These are phyloP conservation scores for Atherinomorus stipes DNA, from an alignment of 2,113 vertebrate species.

Conservation along the genomic window DNA sequence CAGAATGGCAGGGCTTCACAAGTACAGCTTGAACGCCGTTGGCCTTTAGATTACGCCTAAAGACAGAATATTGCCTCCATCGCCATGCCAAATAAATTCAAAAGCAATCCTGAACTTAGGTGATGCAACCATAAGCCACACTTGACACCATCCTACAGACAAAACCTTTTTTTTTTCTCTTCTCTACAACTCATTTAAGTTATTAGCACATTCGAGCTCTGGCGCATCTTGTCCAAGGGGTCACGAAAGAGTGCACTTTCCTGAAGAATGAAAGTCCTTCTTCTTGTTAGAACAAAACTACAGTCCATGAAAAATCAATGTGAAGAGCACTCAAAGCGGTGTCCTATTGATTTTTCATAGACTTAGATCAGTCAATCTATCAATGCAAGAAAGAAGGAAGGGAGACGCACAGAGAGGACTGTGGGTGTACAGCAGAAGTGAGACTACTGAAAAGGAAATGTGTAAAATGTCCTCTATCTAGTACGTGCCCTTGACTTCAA, in stretches of 20 bases:
- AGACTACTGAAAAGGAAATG: slow-evolving; percentile 56
- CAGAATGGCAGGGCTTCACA: slow-evolving; percentile 14
- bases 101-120: slow-evolving; percentile 30
- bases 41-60: slow-evolving; percentile 51
- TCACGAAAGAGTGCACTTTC: slow-evolving; percentile 1
- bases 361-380: slow-evolving; percentile 70
- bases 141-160: slow-evolving; percentile 28
- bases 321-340: slow-evolving; percentile 56
- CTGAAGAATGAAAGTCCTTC: slow-evolving; percentile 23
- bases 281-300: slow-evolving; percentile 54
- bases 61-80: slow-evolving; percentile 54
- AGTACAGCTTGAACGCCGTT: slow-evolving; percentile 31
- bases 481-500: slow-evolving; percentile 66
- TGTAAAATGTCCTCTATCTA: slow-evolving; percentile 55
- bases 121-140: slow-evolving; percentile 17
- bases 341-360: slow-evolving; percentile 72
- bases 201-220: neutral
- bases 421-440: slow-evolving; percentile 34
- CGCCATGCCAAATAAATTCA: slow-evolving; percentile 48
- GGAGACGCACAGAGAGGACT: neutral
- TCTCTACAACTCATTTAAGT: slow-evolving; percentile 24
- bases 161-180: neutral
- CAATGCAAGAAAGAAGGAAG: slow-evolving; percentile 40
- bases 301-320: slow-evolving; percentile 60
- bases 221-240: neutral